These are phyloP conservation scores for Catocala fraxini DNA, from an alignment of 2,888 invertebrate genomes.

Conservation along the genomic window DNA sequence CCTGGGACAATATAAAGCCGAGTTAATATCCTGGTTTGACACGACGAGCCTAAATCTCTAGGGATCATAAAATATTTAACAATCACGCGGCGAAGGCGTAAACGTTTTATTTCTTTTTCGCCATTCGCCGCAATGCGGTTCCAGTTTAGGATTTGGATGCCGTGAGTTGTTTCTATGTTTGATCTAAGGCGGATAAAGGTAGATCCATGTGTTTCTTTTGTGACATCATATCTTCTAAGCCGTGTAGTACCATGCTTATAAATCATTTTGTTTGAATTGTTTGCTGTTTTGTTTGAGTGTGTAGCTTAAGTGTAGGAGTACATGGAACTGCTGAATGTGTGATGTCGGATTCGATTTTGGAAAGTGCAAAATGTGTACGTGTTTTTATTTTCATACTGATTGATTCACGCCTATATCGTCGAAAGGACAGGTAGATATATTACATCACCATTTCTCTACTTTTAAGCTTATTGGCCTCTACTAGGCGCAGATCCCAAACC, in stretches of 20 bases:
- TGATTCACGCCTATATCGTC: no score
- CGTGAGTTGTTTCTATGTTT: slow-evolving; percentile 18
- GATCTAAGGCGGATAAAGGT: slow-evolving; percentile 11
- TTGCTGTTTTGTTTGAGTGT: no score
- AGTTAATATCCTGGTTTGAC: slow-evolving; percentile 51
- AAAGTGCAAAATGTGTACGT: no score
- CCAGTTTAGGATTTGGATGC: slow-evolving; percentile 33
- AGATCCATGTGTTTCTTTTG: neutral
- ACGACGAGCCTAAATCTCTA: slow-evolving; percentile 53
- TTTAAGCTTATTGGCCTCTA: no score
- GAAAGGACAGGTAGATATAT: no score
- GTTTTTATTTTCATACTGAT: no score
- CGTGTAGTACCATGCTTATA: neutral
- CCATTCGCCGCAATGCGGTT: slow-evolving; percentile 65
- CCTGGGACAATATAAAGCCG: slow-evolving; percentile 38
- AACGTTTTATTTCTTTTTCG: slow-evolving; percentile 65
- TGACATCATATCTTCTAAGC: slow-evolving; percentile 2
- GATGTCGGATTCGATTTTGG: no score
- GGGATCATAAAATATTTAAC: slow-evolving; percentile 72
- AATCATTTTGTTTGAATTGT: neutral
- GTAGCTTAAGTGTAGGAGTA: no score
- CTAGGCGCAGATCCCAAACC: no score
- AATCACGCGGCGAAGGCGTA: slow-evolving; percentile 58
- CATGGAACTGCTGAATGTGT: no score
- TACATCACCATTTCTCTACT: no score